Base-by-base conservation (phyloP, 1,140 invertebrate genomes). In the Drosophila tsacasi region DNA sequence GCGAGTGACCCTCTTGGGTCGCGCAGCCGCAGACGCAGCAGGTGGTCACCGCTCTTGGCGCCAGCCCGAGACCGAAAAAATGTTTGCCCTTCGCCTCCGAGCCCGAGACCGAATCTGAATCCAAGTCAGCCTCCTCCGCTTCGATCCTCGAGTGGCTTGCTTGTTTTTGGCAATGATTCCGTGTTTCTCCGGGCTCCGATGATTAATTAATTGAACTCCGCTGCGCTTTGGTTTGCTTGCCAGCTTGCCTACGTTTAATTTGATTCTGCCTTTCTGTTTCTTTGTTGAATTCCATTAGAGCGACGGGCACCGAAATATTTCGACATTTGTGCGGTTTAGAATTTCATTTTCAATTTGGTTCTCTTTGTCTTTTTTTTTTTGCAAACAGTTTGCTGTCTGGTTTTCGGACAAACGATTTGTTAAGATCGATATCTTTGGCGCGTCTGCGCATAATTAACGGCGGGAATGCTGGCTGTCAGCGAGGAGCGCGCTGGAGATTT, bases 391-490 rank as follows among this genome's bases (percentile, higher is more conserved):
- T 55, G 60, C 46, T 47, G 58, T 62, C 55, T 77, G 65, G 40
- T 40, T 83, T 79, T 89, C 66, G 87, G 85, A 76, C 85, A 89
- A 90, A 90, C 85, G 85, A 89, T 89, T 89, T 89, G 85, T 89
- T 89, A 85, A 84, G 85, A 89, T 89, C 87, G 77, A 75, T 83
- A 89, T 89, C 85, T 90, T 89, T 89, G 78, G 84, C 84, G 85
- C 84, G 84, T 78, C 85, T 81, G 68, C 83, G 83, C 84, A 87
- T 87, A 87, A 87, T 87, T 87, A 87, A 74, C 59, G 15, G 32
- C 23, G 42, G 52, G 54, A 73, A 66, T 65, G 40, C 27, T 19
- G 49, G 42, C 39, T 59, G 67, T 4, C 42, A 66, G 42, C 49
- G 37, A 68, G 74, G 64, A 72, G 60, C 39, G 69, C 65, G 37